Base-by-base conservation (phyloP, 1,140 invertebrate genomes). In the Listronotus oregonensis region DNA sequence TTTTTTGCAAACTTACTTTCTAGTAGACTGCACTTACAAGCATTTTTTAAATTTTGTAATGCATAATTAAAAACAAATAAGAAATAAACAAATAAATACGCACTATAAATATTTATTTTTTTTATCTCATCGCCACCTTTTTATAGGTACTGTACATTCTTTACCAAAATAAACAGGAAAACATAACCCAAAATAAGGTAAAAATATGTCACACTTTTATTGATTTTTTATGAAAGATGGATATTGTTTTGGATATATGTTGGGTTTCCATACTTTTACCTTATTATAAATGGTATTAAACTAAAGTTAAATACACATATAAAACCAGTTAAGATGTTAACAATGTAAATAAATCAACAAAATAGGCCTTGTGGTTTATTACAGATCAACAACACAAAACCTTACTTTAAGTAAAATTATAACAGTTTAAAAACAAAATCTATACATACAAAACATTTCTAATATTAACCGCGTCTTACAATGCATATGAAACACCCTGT, bases 91-190 rank as follows among this genome's bases (percentile, higher is more conserved):
- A 1, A 27, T 27, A 5, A 27, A 27, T 3, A 27, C 5, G 5
- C 1, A 27, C 1, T 27, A 27, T 27, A 27, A 27, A 27, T n/a
- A 27, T 27, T 37, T 37, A 37, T 37, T 4, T 37, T 37, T 37
- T 1, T 10, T 5, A 37, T 63, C 60, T 32, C 60, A 63, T 63
- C 49, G 60, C 60, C 60, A 63, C 12, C 60, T 47, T 54, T 61
- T 47, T 27, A 61, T 63, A 63, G 39, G 49, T 54, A 63, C 59
- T 61, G 52, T 63, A 63, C 60, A 63, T 40, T 46, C 60, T 54
- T 63, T 46, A 63, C 60, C 49, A 39, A 59, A 54, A 18, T 31
- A 32, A 54, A 49, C 6, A 18, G 10, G 6, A 49, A 6, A 21
- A 21, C 18, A 10, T 49, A 18, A 49, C 18, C 15, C 46, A 49